Conservation (phyloP, 2,797 vertebrate genomes). For the Cryptoblepharus egeriae region DNA sequence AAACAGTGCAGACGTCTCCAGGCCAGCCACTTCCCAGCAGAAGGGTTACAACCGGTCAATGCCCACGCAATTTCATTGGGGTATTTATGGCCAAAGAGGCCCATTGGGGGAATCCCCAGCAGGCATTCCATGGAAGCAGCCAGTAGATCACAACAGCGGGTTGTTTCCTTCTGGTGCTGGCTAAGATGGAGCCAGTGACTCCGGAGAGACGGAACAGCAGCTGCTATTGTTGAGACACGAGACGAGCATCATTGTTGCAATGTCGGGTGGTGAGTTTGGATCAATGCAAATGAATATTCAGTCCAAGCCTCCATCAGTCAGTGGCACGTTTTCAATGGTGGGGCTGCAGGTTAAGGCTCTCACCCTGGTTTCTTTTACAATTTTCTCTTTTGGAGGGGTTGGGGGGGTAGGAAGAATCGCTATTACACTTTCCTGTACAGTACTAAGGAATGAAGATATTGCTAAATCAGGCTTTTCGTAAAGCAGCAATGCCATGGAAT, state of each 20-base stretch:
- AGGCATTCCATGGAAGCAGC: background rate
- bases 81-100: slow-evolving; percentile 25
- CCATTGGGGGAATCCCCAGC: background rate
- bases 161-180: background rate
- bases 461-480: too few relatives aligned
- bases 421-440: background rate
- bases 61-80: background rate
- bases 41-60: slow-evolving; percentile 3
- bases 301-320: background rate
- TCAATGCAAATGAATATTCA: background rate
- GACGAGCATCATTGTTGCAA: background rate
- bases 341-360: too few relatives aligned
- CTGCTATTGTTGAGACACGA: background rate
- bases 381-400: background rate
- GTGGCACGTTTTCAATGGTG: background rate
- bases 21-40: background rate
- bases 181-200: too few relatives aligned
- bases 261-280: background rate
- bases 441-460: background rate
- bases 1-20: background rate
- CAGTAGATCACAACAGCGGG: background rate
- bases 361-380: background rate
- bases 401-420: background rate
- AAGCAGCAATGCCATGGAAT: background rate
- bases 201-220: background rate